Conservation (phyloP, 1,140 invertebrate genomes). For the Hyles vespertilio region DNA sequence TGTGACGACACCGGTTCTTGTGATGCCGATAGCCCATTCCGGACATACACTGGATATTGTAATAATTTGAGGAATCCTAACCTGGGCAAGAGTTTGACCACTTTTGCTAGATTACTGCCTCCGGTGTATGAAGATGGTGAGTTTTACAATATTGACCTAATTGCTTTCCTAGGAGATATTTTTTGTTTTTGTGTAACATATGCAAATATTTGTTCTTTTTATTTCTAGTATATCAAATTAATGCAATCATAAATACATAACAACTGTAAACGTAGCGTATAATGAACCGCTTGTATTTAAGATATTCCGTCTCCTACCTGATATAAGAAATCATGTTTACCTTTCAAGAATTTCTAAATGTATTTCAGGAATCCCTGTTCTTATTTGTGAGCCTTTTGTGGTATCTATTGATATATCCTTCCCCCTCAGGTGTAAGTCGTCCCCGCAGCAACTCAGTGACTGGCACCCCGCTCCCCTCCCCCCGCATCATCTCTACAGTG, state of each 20-base stretch:
- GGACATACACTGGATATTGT: slow-evolving; percentile 91
- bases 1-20: slow-evolving; percentile 84
- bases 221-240: too few species aligned
- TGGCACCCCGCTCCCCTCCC: slow-evolving; percentile 86
- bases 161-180: background rate
- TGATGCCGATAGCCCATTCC: slow-evolving; percentile 87
- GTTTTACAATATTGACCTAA: slow-evolving; percentile 12
- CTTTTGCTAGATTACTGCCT: slow-evolving; percentile 90
- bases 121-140: slow-evolving; percentile 92
- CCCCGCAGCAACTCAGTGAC: slow-evolving; percentile 84
- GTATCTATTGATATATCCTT: slow-evolving; percentile 13
- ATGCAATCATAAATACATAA: too few species aligned
- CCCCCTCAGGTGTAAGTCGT: slow-evolving; percentile 80
- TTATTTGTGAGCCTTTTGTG: background rate
- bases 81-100: slow-evolving; percentile 89
- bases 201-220: too few species aligned
- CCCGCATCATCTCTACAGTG: slow-evolving; percentile 87
- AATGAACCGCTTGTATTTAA: too few species aligned
- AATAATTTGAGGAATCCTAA: slow-evolving; percentile 93
- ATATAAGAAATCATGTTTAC: background rate
- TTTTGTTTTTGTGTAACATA: background rate
- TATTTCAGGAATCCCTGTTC: background rate
- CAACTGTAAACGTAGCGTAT: too few species aligned
- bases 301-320: too few species aligned
- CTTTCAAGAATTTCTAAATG: background rate